Percentiles rank a stretch among this genome's conserved stretches.
Evolutionary conservation across 2,888 invertebrate genomes (phyloP).

Genomic region (Platypus cylindrus): DNA sequence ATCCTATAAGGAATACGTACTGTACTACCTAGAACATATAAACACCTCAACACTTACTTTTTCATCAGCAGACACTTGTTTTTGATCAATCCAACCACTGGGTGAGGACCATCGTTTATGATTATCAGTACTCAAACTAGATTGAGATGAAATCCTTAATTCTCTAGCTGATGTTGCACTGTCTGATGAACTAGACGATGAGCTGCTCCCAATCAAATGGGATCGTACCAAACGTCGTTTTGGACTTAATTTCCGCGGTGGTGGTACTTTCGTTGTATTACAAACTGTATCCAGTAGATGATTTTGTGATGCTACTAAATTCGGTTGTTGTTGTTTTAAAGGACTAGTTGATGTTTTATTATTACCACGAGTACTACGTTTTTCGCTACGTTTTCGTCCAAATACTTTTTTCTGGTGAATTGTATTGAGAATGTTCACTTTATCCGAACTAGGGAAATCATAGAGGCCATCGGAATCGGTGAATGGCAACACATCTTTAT

Average conservation of each 20-base stretch:
- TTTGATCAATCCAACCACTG: slow-evolving; percentile 32
- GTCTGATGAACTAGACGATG: slow-evolving; percentile 49
- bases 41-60: slow-evolving; percentile 20
- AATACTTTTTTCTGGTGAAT: slow-evolving; percentile 45
- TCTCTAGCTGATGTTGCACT: slow-evolving; percentile 42
- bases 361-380: slow-evolving; percentile 37
- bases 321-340: slow-evolving; percentile 40
- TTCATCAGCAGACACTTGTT: slow-evolving; percentile 36
- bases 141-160: slow-evolving; percentile 31
- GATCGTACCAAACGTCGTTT: slow-evolving; percentile 43
- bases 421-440: slow-evolving; percentile 34
- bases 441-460: slow-evolving; percentile 67
- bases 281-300: slow-evolving; percentile 48
- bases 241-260: slow-evolving; percentile 43
- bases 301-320: slow-evolving; percentile 35
- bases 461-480: slow-evolving; percentile 71
- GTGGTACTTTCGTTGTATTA: slow-evolving; percentile 30
- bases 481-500: slow-evolving; percentile 49
- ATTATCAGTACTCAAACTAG: slow-evolving; percentile 36
- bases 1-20: slow-evolving; percentile 19
- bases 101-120: slow-evolving; percentile 33
- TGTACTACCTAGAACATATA: background rate
- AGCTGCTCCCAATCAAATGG: slow-evolving; percentile 44
- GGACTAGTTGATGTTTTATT: slow-evolving; percentile 37
- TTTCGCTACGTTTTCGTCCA: slow-evolving; percentile 50